These are phyloP conservation scores for Trematomus bernacchii DNA, from an alignment of 2,797 vertebrate species.

Conservation along the genomic window DNA sequence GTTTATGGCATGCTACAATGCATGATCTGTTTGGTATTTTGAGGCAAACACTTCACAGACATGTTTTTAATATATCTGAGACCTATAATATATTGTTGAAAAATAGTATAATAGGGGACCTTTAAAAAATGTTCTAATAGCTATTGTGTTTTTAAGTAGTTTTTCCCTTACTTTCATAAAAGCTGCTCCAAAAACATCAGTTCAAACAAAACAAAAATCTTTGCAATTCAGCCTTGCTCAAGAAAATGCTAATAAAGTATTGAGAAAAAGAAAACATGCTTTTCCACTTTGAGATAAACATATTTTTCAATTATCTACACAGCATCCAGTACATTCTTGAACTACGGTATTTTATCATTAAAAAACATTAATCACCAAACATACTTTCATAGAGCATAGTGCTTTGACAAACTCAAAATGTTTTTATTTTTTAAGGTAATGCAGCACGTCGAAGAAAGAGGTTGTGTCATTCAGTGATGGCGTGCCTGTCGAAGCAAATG, in stretches of 20 bases:
- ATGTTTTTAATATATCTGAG: no score
- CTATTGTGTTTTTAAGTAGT: no score
- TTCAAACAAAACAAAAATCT: neutral
- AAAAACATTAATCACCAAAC: neutral
- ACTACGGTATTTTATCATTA: neutral
- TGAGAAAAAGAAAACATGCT: neutral
- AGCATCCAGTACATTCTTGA: neutral
- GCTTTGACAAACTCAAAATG: neutral
- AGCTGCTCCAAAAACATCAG: neutral
- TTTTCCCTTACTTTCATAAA: neutral
- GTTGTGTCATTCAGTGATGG: constrained; percentile 18
- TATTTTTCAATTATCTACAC: neutral
- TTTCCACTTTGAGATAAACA: constrained; percentile 6
- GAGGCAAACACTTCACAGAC: no score
- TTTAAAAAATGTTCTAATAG: neutral
- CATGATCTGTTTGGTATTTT: no score
- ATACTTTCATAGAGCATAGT: neutral
- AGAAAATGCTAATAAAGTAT: neutral
- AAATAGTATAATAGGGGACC: no score
- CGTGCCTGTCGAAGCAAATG: constrained; percentile 50
- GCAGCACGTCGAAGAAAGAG: constrained; percentile 23
- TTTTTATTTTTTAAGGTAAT: constrained; percentile 11
- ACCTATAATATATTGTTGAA: no score
- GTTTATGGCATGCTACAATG: no score
- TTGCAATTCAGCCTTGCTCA: neutral